Conservation (phyloP, 1,140 invertebrate species). For the Trichoplusia ni region DNA sequence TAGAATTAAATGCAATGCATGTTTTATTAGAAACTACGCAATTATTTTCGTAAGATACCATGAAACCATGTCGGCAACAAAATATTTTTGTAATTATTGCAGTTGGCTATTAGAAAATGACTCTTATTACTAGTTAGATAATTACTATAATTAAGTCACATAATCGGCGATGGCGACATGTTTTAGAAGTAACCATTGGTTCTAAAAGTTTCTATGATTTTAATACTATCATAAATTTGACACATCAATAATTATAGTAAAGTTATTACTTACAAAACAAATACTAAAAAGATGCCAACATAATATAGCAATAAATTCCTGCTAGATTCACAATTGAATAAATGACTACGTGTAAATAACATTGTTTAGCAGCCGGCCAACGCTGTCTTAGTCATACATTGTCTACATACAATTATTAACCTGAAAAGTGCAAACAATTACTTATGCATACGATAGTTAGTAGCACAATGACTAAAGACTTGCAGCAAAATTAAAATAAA, state of each 20-base stretch:
- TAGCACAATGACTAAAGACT: neutral
- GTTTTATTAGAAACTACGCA: neutral
- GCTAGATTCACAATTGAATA: neutral
- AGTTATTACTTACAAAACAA: neutral
- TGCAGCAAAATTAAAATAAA: too few relatives aligned
- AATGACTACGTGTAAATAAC: neutral
- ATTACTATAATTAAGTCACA: too few relatives aligned
- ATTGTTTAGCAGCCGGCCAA: neutral
- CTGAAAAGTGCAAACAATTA: neutral
- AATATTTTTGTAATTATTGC: neutral
- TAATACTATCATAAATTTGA: too few relatives aligned
- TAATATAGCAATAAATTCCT: neutral
- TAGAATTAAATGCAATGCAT: neutral
- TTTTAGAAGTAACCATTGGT: too few relatives aligned
- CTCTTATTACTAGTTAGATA: too few relatives aligned
- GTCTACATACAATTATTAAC: slow-evolving; percentile 4
- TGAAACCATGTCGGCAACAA: neutral
- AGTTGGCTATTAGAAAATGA: too few relatives aligned
- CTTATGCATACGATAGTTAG: neutral
- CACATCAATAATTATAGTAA: too few relatives aligned
- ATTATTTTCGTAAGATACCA: neutral
- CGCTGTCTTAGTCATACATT: slow-evolving; percentile 14
- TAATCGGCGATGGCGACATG: too few relatives aligned
- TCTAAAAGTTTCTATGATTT: too few relatives aligned
- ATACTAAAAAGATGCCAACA: neutral